Evolutionary conservation across 1,140 invertebrate species (phyloP).

Genomic region (Tetramorium parvispinum): DNA sequence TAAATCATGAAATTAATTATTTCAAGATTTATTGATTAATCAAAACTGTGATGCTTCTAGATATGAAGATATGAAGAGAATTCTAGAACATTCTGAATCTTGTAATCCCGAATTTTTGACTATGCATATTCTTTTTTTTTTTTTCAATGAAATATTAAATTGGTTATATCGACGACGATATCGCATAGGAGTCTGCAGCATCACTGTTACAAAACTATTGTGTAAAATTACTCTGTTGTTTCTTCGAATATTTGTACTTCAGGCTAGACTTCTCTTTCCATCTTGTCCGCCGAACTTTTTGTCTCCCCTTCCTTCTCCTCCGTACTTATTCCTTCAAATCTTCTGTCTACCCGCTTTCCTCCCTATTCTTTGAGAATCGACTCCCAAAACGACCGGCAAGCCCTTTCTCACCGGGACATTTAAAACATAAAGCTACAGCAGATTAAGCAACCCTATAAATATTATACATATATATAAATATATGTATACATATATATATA

Average conservation of each 20-base stretch:
- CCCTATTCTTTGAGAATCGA: conserved; percentile 12
- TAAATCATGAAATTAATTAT: no score
- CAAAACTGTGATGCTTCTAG: background rate
- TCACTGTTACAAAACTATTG: background rate
- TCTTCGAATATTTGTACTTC: conserved; percentile 15
- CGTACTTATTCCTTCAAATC: background rate
- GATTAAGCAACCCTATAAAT: conserved; percentile 84
- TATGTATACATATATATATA: conserved; percentile 76
- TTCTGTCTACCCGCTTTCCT: background rate
- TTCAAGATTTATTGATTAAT: background rate
- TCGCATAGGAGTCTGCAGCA: background rate
- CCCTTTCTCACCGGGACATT: conserved; percentile 49
- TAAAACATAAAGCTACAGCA: conserved; percentile 63
- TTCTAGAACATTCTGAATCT: background rate
- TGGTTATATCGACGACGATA: background rate
- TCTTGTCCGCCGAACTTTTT: no score
- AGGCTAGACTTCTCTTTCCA: background rate
- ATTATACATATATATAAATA: conserved; percentile 80
- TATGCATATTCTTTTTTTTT: background rate
- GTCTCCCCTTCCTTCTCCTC: background rate
- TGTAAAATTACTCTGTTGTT: background rate
- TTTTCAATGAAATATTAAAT: background rate
- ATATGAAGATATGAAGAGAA: no score
- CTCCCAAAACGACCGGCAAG: conserved; percentile 42
- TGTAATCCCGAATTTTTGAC: background rate